These are phyloP conservation scores for Anser brachyrhynchus DNA, from an alignment of 2,113 vertebrate species.

Conservation along the genomic window DNA sequence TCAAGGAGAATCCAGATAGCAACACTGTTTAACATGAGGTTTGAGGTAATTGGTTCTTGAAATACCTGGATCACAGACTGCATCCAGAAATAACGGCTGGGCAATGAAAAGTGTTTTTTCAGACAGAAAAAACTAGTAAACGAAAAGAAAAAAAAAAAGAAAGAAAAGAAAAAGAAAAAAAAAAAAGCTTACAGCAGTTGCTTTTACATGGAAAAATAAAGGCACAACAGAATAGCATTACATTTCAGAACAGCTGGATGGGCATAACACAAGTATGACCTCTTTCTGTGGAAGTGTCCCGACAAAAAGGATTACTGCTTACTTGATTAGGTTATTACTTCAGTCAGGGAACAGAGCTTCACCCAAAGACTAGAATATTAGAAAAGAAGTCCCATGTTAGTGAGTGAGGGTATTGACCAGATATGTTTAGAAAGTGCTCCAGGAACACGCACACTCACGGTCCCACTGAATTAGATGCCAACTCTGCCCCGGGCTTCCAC, in stretches of 20 bases:
- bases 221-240: slow-evolving; percentile 81
- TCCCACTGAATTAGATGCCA: neutral
- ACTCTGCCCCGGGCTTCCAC: neutral
- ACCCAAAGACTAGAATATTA: neutral
- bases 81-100: slow-evolving; percentile 79
- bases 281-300: slow-evolving; percentile 30
- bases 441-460: neutral
- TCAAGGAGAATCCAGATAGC: slow-evolving; percentile 77
- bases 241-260: slow-evolving; percentile 60
- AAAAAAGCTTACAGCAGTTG: slow-evolving; percentile 81
- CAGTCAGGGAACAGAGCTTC: neutral
- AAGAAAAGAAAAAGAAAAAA: neutral
- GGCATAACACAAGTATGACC: slow-evolving; percentile 20
- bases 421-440: neutral
- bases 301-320: neutral
- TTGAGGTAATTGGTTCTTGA: slow-evolving; percentile 91
- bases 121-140: slow-evolving; percentile 56
- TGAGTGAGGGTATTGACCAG: neutral
- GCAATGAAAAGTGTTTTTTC: slow-evolving; percentile 61
- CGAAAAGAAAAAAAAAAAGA: neutral
- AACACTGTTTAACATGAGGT: slow-evolving; percentile 83
- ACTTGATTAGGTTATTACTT: neutral
- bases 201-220: slow-evolving; percentile 81
- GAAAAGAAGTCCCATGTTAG: neutral
- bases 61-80: slow-evolving; percentile 82